A percentile compares a stretch with the other conserved stretches of the same genome.
Conservation (phyloP, 2,113 vertebrate genomes). For the Mionectes macconnelli region DNA sequence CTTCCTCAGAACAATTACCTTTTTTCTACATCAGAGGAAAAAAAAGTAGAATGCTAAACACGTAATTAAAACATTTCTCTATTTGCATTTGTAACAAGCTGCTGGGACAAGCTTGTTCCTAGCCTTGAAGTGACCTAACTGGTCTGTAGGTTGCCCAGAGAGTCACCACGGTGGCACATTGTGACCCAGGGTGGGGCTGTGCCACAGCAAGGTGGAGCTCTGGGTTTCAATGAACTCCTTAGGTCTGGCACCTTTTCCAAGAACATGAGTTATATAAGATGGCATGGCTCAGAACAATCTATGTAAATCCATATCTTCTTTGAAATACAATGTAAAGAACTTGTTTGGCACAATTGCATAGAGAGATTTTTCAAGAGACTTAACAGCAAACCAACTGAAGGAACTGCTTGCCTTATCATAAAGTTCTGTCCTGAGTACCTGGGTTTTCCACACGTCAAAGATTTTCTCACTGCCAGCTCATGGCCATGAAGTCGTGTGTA, state of each 20-base stretch:
- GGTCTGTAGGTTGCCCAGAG: slow-evolving; percentile 33
- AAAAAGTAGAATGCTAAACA: not conserved
- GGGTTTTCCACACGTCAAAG: slow-evolving; percentile 10
- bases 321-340: not conserved
- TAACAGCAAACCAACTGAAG: not conserved
- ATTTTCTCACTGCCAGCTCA: not conserved
- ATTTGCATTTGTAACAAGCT: not conserved
- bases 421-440: no score
- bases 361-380: not conserved
- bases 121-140: slow-evolving; percentile 32
- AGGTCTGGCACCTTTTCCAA: not conserved
- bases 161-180: not conserved
- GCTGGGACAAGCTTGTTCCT: not conserved
- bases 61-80: not conserved
- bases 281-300: not conserved
- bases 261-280: not conserved
- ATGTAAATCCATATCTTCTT: not conserved
- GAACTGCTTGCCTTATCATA: not conserved
- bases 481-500: not conserved
- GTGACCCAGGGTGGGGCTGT: slow-evolving; percentile 9
- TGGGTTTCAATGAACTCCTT: not conserved
- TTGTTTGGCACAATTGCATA: not conserved
- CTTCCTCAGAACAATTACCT: not conserved
- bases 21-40: not conserved
- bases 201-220: not conserved